phyloP scores from a whole-genome alignment of 2,888 invertebrate species.

The Aleiodes testaceus region DNA sequence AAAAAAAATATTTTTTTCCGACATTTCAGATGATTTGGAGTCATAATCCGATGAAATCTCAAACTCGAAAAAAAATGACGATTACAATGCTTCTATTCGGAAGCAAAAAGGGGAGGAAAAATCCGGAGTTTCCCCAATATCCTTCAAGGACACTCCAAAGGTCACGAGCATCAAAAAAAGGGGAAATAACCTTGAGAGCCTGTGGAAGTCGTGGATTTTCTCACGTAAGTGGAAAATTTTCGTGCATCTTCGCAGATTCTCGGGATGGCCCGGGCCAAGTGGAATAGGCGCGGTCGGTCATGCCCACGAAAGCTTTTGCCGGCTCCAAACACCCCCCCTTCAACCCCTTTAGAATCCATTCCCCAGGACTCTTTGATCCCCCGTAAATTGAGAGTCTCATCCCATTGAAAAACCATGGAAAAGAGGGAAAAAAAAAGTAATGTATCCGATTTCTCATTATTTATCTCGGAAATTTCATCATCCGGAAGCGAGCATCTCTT shows the following conservation, averaged over 20 bases:
- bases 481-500: constrained; percentile 12
- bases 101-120: no score
- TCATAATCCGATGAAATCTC: no score
- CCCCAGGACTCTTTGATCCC: constrained; percentile 54
- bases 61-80: no score
- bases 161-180: background rate
- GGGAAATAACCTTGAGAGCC: constrained; percentile 8
- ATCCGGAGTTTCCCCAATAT: background rate
- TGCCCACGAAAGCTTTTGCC: no score
- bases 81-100: no score
- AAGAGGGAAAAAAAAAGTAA: background rate
- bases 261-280: constrained; percentile 61
- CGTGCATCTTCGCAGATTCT: constrained; percentile 51
- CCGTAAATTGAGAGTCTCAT: constrained; percentile 57
- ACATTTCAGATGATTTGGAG: no score
- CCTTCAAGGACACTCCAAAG: background rate
- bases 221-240: constrained; percentile 26
- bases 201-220: background rate
- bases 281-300: constrained; percentile 59
- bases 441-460: constrained; percentile 56
- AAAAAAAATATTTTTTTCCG: no score
- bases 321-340: no score
- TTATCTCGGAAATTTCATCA: background rate
- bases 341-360: background rate
- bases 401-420: constrained; percentile 14